Conservation (phyloP, 1,140 invertebrate species). For the Manduca sexta region DNA sequence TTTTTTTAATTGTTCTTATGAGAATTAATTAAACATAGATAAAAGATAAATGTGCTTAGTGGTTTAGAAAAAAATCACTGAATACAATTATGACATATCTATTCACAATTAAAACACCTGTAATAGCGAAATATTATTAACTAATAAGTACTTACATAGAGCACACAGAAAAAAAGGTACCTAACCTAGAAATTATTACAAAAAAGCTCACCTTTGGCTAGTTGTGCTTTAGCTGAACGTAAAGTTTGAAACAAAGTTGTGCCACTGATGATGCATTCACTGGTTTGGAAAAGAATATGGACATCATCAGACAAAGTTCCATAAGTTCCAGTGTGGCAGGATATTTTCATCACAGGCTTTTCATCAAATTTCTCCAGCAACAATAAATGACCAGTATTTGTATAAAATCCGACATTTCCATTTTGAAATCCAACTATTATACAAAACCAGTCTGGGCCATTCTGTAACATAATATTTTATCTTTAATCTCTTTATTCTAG, state of each 20-base stretch:
- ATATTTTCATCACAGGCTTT: conserved; percentile 84
- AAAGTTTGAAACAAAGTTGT: conserved; percentile 88
- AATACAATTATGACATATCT: too few species aligned
- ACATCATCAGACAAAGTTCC: conserved; percentile 85
- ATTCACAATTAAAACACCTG: too few species aligned
- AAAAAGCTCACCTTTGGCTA: conserved; percentile 80
- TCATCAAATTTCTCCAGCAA: conserved; percentile 90
- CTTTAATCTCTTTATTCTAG: too few species aligned
- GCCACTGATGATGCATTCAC: conserved; percentile 88
- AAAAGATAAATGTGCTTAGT: too few species aligned
- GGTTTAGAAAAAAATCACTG: too few species aligned
- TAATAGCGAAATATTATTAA: too few species aligned
- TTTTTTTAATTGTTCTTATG: too few species aligned
- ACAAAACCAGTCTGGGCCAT: conserved; percentile 94
- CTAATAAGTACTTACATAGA: too few species aligned
- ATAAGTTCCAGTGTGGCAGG: conserved; percentile 83
- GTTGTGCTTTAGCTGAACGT: conserved; percentile 84
- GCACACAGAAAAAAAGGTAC: too few species aligned
- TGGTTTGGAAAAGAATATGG: conserved; percentile 83
- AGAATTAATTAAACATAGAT: too few species aligned
- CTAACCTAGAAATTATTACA: too few species aligned
- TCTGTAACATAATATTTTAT: conserved; percentile 48
- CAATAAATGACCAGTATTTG: conserved; percentile 87
- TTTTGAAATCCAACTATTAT: conserved; percentile 89
- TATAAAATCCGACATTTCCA: conserved; percentile 91